Percentiles rank a stretch among this genome's conserved stretches.
These are phyloP conservation scores for Drosophila kikkawai DNA, from an alignment of 1,140 invertebrate species.

Conservation along the genomic window DNA sequence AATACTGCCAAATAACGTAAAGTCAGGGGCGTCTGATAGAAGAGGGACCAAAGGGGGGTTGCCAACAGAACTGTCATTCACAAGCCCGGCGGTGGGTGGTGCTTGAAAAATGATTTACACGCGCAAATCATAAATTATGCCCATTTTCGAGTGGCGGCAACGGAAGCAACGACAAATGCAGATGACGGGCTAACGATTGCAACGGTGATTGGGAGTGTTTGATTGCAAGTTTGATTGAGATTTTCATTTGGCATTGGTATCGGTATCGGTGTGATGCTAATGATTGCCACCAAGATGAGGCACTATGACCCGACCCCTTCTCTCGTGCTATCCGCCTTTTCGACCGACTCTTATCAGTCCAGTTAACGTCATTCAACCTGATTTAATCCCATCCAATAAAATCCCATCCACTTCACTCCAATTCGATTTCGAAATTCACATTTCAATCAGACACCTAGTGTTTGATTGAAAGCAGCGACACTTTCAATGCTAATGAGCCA, in stretches of 20 bases:
- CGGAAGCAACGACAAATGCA: slow-evolving; percentile 63
- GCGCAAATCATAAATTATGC: slow-evolving; percentile 78
- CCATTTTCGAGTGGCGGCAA: slow-evolving; percentile 56
- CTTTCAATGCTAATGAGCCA: slow-evolving; percentile 63
- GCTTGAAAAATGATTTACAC: slow-evolving; percentile 77
- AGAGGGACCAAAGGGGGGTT: not conserved
- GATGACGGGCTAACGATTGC: slow-evolving; percentile 41
- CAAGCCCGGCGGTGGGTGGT: slow-evolving; percentile 39
- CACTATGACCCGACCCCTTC: not conserved
- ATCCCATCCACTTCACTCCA: slow-evolving; percentile 17
- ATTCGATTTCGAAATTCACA: slow-evolving; percentile 45
- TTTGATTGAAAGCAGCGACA: slow-evolving; percentile 52
- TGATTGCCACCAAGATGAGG: slow-evolving; percentile 24
- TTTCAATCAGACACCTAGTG: slow-evolving; percentile 50
- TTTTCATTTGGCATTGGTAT: slow-evolving; percentile 15
- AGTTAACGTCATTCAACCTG: slow-evolving; percentile 26
- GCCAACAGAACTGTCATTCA: slow-evolving; percentile 46
- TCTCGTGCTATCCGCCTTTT: not conserved
- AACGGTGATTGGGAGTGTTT: slow-evolving; percentile 14
- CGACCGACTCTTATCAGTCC: slow-evolving; percentile 30
- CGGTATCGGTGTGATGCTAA: slow-evolving; percentile 9
- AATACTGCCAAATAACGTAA: slow-evolving; percentile 56
- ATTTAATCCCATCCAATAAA: slow-evolving; percentile 4
- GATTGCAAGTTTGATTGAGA: slow-evolving; percentile 29
- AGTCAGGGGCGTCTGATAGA: not conserved